These are phyloP conservation scores for Trichopria drosophilae DNA, from an alignment of 2,888 invertebrate species.

Conservation along the genomic window DNA sequence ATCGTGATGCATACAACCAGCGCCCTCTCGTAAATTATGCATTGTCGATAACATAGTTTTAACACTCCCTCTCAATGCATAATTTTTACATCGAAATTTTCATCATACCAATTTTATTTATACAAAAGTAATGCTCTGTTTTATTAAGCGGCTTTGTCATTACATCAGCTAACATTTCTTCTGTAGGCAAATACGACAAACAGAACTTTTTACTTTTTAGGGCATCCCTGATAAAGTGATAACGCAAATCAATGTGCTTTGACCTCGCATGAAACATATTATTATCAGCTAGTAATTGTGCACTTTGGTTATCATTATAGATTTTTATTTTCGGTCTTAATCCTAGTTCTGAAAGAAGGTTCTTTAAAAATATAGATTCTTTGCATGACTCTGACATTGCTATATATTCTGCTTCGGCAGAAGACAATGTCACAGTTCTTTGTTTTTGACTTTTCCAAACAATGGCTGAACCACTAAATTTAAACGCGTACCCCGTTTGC, in stretches of 20 bases:
- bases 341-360: slow-evolving; percentile 5
- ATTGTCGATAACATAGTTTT: too few relatives aligned
- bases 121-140: slow-evolving; percentile 7
- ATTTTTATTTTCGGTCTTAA: slow-evolving; percentile 7
- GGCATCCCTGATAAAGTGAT: slow-evolving; percentile 10
- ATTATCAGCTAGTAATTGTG: slow-evolving; percentile 5
- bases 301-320: slow-evolving; percentile 14
- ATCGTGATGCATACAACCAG: too few relatives aligned
- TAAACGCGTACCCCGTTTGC: slow-evolving; percentile 18
- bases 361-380: slow-evolving; percentile 6
- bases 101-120: too few relatives aligned
- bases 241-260: slow-evolving; percentile 9
- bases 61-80: too few relatives aligned
- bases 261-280: slow-evolving; percentile 10
- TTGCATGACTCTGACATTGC: slow-evolving; percentile 8
- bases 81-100: not conserved
- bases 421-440: slow-evolving; percentile 12
- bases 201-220: slow-evolving; percentile 1
- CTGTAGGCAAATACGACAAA: slow-evolving; percentile 1
- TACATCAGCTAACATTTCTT: slow-evolving; percentile 14
- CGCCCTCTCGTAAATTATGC: too few relatives aligned
- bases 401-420: slow-evolving; percentile 17
- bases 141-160: slow-evolving; percentile 5
- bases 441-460: slow-evolving; percentile 13
- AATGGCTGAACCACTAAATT: slow-evolving; percentile 4